A percentile compares a stretch with the other conserved stretches of the same genome.
These are phyloP conservation scores for Thunnus thynnus DNA, from an alignment of 2,113 vertebrate genomes.

Conservation along the genomic window DNA sequence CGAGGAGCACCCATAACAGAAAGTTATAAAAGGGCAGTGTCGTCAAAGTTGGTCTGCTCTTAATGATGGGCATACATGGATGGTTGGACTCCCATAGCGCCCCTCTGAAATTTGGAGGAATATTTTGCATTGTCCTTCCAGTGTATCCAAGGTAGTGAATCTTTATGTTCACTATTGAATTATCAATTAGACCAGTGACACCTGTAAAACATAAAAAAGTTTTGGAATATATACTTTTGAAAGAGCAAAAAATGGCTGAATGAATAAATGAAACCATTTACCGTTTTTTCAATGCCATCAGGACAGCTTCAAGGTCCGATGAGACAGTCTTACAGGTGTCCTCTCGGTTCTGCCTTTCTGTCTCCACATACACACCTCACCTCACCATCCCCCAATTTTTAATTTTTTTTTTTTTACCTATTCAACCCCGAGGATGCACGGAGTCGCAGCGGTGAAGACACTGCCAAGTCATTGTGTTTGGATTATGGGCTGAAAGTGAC, in stretches of 20 bases:
- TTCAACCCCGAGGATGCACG: slow-evolving; percentile 5
- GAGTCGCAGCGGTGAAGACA: slow-evolving; percentile 21
- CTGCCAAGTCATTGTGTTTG: slow-evolving; percentile 53
- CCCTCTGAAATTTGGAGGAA: slow-evolving; percentile 71
- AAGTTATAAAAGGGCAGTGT: slow-evolving; percentile 67
- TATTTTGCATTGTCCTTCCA: slow-evolving; percentile 86
- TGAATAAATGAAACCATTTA: slow-evolving; percentile 35
- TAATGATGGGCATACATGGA: slow-evolving; percentile 55
- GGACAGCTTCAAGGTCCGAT: slow-evolving; percentile 35
- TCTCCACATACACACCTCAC: slow-evolving; percentile 16
- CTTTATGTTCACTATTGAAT: slow-evolving; percentile 62
- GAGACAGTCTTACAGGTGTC: slow-evolving; percentile 31
- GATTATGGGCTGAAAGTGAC: slow-evolving; percentile 55
- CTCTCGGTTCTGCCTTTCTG: slow-evolving; percentile 14
- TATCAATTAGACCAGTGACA: slow-evolving; percentile 45
- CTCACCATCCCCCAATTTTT: slow-evolving; percentile 33
- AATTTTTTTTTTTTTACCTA: neutral
- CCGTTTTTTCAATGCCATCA: slow-evolving; percentile 55
- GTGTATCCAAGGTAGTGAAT: slow-evolving; percentile 50
- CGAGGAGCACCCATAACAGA: slow-evolving; percentile 82
- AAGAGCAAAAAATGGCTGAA: neutral
- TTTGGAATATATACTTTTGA: neutral
- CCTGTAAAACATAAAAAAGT: slow-evolving; percentile 41
- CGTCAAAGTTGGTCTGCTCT: slow-evolving; percentile 54
- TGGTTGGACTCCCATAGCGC: slow-evolving; percentile 71